phyloP scores from a whole-genome alignment of 1,140 invertebrate species.

The Pseudomyrmex flavicornis region DNA sequence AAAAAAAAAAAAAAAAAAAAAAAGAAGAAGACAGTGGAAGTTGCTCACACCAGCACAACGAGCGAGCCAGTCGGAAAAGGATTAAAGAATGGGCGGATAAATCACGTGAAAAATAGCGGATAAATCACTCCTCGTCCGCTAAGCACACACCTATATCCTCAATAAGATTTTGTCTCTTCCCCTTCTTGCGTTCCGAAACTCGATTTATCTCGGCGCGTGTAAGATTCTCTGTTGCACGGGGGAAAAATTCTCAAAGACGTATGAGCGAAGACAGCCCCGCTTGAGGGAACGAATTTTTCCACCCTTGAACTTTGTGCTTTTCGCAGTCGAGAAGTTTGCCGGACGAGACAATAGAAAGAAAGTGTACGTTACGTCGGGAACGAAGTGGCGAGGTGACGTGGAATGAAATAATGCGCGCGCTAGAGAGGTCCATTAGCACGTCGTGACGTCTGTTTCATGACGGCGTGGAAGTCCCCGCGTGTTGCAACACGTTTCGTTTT shows the following conservation, averaged over 20 bases:
- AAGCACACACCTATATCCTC: constrained; percentile 38
- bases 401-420: constrained; percentile 17
- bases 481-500: constrained; percentile 15
- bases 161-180: constrained; percentile 25
- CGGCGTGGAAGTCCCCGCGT: not conserved
- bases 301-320: constrained; percentile 18
- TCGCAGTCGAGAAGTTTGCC: not conserved
- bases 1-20: constrained; percentile 41
- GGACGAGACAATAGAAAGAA: constrained; percentile 19
- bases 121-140: constrained; percentile 44
- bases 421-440: not conserved
- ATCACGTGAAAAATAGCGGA: constrained; percentile 55
- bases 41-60: not conserved
- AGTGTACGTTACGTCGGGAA: constrained; percentile 7
- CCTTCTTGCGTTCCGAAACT: constrained; percentile 40
- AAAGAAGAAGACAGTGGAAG: not conserved
- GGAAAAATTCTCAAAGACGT: constrained; percentile 44
- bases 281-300: constrained; percentile 21
- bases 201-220: constrained; percentile 43
- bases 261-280: constrained; percentile 24
- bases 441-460: constrained; percentile 1
- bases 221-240: constrained; percentile 23
- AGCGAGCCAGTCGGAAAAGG: constrained; percentile 8
- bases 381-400: not conserved
- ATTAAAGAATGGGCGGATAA: constrained; percentile 53